These are phyloP conservation scores for Melieria omissa DNA, from an alignment of 2,888 invertebrate genomes.

Conservation along the genomic window DNA sequence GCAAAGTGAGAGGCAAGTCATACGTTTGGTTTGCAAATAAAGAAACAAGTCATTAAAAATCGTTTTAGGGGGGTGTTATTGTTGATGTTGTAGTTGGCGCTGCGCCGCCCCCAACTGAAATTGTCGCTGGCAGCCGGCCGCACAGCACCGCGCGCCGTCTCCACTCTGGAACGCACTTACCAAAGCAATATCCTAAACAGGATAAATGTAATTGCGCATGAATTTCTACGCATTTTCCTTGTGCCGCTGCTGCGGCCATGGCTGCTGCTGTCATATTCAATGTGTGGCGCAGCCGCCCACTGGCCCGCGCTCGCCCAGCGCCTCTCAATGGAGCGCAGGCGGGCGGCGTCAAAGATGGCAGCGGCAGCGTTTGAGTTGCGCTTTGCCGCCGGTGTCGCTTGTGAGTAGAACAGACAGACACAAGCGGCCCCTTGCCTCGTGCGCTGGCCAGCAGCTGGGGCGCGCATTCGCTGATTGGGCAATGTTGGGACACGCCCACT, in stretches of 20 bases:
- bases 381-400: neutral
- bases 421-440: neutral
- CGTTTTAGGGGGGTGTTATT: slow-evolving; percentile 21
- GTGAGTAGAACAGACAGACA: neutral
- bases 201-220: slow-evolving; percentile 68
- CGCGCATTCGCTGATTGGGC: slow-evolving; percentile 18
- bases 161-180: slow-evolving; percentile 48
- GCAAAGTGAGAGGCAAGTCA: too few species aligned
- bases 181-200: slow-evolving; percentile 65
- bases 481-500: slow-evolving; percentile 22
- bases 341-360: slow-evolving; percentile 10
- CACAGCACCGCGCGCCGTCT: slow-evolving; percentile 23
- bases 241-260: slow-evolving; percentile 7
- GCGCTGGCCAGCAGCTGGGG: neutral
- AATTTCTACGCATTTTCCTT: slow-evolving; percentile 64
- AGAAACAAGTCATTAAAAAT: slow-evolving; percentile 15
- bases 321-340: too few species aligned
- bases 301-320: neutral
- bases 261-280: slow-evolving; percentile 15
- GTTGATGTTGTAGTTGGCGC: slow-evolving; percentile 2
- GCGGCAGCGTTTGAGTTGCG: slow-evolving; percentile 5
- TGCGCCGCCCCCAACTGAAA: slow-evolving; percentile 2
- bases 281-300: neutral
- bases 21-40: neutral
- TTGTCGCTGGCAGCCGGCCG: neutral